Base-by-base conservation (phyloP, 53 echinoderm and acorn worm species). In the Paelopatides confundens region DNA sequence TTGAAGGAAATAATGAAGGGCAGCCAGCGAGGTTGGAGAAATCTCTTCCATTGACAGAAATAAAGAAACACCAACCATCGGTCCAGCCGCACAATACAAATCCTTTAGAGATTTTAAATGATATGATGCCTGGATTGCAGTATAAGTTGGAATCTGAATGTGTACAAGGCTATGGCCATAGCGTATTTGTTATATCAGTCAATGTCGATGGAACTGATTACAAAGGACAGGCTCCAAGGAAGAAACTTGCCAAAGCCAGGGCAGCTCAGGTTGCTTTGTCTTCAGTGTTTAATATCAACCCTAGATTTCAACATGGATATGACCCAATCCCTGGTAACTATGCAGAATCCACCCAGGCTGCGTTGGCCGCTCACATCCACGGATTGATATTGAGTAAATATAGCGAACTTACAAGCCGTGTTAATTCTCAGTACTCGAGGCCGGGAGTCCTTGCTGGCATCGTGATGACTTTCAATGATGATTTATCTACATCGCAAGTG, bases 151-250 rank as follows among this genome's bases (percentile, higher is more conserved):
- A 85, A 31, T 89, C 94, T 0, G 99, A 99, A 46, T 79, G 87
- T 1, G 99, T 95, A 35, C 95, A 99, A 85, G 95, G 99, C 86
- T 95, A 99, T 71, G 86, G 94, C 85, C 97, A 97, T 71, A 99
- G 95, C 89, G 91, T 89, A 68, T 99, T 99, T 76, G 90, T 93
- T 65, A 99, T 99, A 93, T 92, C 94, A 31, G 90, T 90, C 17
- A 79, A 49, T 2, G 89, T 99, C 15, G 95, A 99, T 34, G 94
- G 88, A 18, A 82, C 94, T 84, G 88, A 63, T 28, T 99, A 94
- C 84, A 90, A 94, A 30, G 99, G 99, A 1, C 94, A 92, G 24
- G 99, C 93, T 14, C 85, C 95, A 49, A 95, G 91, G 77, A 99
- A 99, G 88, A 99, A 94, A 71, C 85, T 91, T 35, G 99, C 99